Evolutionary conservation across 2,888 invertebrate species (phyloP), one percentile per base, ranked within the genome.

Genomic region (Agriopis leucophaearia): DNA sequence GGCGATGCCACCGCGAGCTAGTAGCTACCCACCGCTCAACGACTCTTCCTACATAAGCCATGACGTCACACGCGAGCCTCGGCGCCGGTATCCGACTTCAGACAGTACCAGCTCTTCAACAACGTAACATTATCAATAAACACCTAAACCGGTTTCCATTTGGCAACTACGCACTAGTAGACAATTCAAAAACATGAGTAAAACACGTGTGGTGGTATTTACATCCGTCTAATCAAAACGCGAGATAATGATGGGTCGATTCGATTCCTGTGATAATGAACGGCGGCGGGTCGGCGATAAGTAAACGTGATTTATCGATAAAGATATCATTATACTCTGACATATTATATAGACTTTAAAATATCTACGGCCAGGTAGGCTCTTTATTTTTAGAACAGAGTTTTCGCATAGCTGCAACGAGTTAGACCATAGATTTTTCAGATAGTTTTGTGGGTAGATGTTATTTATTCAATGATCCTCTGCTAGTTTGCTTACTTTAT

Each of bases 11-110:
- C 15, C 44, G 59, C 58, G 16, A n/a, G 50, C n/a, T n/a, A n/a
- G n/a, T n/a, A n/a, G n/a, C 57, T 4, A 42, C 55, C 42, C 42
- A 18, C 42, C 15, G 45, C 51, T 42, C 13, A 13, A 57, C 52
- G 40, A 40, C 8, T 51, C 61, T 58, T 58, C 45, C 44, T 62
- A 56, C 66, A 56, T 70, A 59, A 69, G 65, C 27, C 65, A 69
- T 87, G 84, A 87, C 86, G 87, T 88, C 84, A 85, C 70, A 76
- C 73, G 70, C 67, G 64, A 76, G 70, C 72, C 71, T 65, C 73
- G 69, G 72, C 75, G 74, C 74, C 71, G 72, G 69, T 74, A 74
- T 78, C 70, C 13, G 51, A 69, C 18, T 64, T 67, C 60, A 69
- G 42, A 63, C 67, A 42, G 59, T 70, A 68, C 50, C 78, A 69